phyloP scores from a whole-genome alignment of 2,113 vertebrate genomes.

The Mobula birostris region DNA sequence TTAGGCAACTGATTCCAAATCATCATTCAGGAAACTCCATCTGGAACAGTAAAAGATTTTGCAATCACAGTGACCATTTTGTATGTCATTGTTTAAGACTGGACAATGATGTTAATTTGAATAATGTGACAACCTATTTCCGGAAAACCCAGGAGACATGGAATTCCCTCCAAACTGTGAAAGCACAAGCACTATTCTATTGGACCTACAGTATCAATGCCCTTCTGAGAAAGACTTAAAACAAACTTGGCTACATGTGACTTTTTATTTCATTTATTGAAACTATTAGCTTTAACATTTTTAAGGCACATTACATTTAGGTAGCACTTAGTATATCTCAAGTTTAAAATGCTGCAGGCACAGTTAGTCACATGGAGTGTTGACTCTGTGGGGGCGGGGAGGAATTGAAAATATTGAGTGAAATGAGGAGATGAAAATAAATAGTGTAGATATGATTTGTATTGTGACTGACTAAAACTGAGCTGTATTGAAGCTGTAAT shows the following conservation, averaged over 20 bases:
- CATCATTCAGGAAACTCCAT: conserved; percentile 6
- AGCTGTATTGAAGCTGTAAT: too few species aligned
- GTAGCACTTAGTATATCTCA: background rate
- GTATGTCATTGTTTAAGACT: background rate
- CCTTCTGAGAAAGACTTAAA: background rate
- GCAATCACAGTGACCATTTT: background rate
- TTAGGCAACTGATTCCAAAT: background rate
- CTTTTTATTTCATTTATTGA: background rate
- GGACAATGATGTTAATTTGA: background rate
- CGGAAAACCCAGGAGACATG: background rate
- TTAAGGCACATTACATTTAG: too few species aligned
- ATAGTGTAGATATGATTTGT: too few species aligned
- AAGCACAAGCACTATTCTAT: background rate
- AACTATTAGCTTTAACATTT: too few species aligned
- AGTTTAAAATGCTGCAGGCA: background rate
- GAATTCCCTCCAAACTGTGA: background rate
- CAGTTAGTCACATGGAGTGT: background rate
- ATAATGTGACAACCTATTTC: background rate
- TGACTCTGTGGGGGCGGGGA: too few species aligned
- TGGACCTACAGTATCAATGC: background rate
- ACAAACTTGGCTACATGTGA: background rate
- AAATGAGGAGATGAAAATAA: too few species aligned
- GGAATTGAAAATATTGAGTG: too few species aligned
- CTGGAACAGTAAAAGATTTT: background rate
- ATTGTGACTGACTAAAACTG: too few species aligned